phyloP scores from a whole-genome alignment of 2,797 vertebrate genomes.

The Parauchenoglanis punctatus region DNA sequence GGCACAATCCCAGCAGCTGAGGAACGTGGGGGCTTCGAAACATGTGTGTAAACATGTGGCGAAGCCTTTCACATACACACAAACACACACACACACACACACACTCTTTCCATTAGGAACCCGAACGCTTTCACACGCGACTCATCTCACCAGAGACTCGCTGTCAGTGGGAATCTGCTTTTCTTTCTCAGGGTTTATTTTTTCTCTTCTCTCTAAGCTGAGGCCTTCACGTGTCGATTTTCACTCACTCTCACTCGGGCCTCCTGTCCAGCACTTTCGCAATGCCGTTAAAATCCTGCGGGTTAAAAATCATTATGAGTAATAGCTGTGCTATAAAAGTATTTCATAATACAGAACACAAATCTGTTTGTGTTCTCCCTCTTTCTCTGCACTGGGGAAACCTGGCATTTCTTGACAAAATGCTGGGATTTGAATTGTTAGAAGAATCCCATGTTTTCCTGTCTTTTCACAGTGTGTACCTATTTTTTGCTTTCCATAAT shows the following conservation, averaged over 20 bases:
- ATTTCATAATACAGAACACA: neutral
- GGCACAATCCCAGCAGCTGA: constrained; percentile 15
- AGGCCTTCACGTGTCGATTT: constrained; percentile 26
- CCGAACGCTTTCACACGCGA: constrained; percentile 39
- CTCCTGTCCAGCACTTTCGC: constrained; percentile 44
- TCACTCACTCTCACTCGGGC: neutral
- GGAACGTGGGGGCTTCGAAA: neutral
- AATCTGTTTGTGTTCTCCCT: neutral
- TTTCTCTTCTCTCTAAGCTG: constrained; percentile 21
- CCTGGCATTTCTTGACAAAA: neutral
- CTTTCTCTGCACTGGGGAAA: neutral
- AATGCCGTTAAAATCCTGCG: constrained; percentile 3
- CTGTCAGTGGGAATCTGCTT: constrained; percentile 36
- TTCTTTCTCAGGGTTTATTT: constrained; percentile 10
- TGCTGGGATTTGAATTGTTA: neutral
- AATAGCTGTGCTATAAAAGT: constrained; percentile 1
- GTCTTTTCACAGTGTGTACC: neutral
- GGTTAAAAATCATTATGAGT: neutral
- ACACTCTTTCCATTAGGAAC: constrained; percentile 38
- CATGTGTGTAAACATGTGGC: constrained; percentile 23
- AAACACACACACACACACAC: constrained; percentile 29
- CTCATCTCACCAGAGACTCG: constrained; percentile 21
- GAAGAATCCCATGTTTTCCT: neutral
- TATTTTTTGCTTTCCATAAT: neutral
- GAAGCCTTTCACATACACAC: constrained; percentile 26